Conservation (phyloP, 2,888 invertebrate species). For the Malthinus flaveolus region DNA sequence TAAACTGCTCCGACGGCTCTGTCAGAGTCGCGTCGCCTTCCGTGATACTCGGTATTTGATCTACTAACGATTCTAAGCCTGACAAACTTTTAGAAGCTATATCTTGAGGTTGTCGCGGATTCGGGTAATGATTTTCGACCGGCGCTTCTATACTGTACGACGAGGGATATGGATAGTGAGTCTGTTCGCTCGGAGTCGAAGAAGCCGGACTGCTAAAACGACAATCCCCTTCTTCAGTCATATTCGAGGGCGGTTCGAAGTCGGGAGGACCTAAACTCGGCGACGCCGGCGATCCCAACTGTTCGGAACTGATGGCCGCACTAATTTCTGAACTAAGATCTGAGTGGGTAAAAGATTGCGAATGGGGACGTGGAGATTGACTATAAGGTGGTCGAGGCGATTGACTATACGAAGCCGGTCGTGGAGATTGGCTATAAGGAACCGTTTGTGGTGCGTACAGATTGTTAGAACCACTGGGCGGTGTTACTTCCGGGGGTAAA, state of each 20-base stretch:
- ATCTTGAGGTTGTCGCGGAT: slow-evolving; percentile 64
- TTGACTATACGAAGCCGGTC: slow-evolving; percentile 44
- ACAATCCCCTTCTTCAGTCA: slow-evolving; percentile 59
- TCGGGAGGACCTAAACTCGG: slow-evolving; percentile 68
- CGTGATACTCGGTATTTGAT: slow-evolving; percentile 87
- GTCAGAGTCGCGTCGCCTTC: slow-evolving; percentile 62
- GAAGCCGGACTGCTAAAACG: slow-evolving; percentile 57
- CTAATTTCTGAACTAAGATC: slow-evolving; percentile 78
- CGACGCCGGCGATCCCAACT: slow-evolving; percentile 69
- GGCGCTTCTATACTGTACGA: slow-evolving; percentile 52
- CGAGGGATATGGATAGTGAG: slow-evolving; percentile 50
- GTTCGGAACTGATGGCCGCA: slow-evolving; percentile 74
- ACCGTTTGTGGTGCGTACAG: slow-evolving; percentile 49
- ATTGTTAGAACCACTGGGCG: slow-evolving; percentile 50
- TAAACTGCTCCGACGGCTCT: slow-evolving; percentile 45
- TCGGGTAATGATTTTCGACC: slow-evolving; percentile 52
- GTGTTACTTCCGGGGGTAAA: slow-evolving; percentile 51
- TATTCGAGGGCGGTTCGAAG: slow-evolving; percentile 71
- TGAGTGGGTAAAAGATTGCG: slow-evolving; percentile 66
- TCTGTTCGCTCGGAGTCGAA: slow-evolving; percentile 50
- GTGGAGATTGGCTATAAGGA: slow-evolving; percentile 40
- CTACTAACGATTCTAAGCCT: slow-evolving; percentile 85
- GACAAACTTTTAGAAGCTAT: slow-evolving; percentile 85
- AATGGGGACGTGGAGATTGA: slow-evolving; percentile 53
- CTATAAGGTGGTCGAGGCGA: slow-evolving; percentile 48